Conservation (phyloP, 2,113 vertebrate genomes). For the Phrynosoma blainvillii region DNA sequence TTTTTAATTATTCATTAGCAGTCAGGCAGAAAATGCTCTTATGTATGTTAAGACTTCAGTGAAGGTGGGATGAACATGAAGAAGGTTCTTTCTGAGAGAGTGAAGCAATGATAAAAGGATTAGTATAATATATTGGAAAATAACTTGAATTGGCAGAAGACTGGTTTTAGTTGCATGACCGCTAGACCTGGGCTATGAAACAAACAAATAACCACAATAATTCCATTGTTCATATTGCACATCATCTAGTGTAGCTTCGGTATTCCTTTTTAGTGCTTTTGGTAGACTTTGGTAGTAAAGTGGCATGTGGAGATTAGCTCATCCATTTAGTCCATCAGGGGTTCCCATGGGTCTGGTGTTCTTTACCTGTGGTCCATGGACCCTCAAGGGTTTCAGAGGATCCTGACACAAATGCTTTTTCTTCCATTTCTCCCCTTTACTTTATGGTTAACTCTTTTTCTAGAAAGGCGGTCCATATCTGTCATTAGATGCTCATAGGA, state of each 20-base stretch:
- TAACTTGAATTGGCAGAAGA: slow-evolving; percentile 45
- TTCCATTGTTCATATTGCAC: slow-evolving; percentile 59
- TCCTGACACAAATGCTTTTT: no score
- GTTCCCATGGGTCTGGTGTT: background rate
- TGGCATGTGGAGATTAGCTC: background rate
- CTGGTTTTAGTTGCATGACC: slow-evolving; percentile 48
- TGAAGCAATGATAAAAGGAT: slow-evolving; percentile 50
- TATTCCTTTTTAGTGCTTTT: background rate
- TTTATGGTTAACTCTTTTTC: no score
- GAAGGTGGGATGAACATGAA: background rate
- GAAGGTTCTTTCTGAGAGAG: slow-evolving; percentile 48
- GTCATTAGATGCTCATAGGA: no score
- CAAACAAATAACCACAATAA: slow-evolving; percentile 42
- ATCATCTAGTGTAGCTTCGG: slow-evolving; percentile 34
- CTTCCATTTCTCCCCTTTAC: no score
- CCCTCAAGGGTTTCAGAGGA: no score
- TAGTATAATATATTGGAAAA: slow-evolving; percentile 51
- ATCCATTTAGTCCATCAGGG: no score
- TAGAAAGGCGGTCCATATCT: no score
- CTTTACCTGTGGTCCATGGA: no score
- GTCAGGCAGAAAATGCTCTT: slow-evolving; percentile 60
- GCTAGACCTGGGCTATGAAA: slow-evolving; percentile 14
- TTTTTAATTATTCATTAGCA: slow-evolving; percentile 60
- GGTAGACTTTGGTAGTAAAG: background rate
- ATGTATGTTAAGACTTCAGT: slow-evolving; percentile 55